Conservation (phyloP, 2,797 vertebrate genomes). For the Poecilia wingei region DNA sequence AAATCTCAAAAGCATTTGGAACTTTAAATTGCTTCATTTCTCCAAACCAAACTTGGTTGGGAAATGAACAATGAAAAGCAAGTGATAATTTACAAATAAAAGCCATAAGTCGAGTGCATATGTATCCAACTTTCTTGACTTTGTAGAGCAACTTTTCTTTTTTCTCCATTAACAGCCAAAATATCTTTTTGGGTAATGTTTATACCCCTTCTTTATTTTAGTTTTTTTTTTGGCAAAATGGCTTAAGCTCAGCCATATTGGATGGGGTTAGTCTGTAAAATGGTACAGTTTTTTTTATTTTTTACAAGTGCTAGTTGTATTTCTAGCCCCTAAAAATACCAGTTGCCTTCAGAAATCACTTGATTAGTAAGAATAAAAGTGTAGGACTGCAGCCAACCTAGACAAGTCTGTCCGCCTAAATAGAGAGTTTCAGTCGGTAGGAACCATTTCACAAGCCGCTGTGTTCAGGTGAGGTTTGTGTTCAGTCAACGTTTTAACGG, state of each 20-base stretch:
- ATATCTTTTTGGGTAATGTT: not conserved
- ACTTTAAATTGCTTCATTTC: not conserved
- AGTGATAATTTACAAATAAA: not conserved
- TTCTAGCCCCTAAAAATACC: not conserved
- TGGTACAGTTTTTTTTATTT: not conserved
- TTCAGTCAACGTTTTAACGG: not conserved
- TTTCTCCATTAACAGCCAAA: not conserved
- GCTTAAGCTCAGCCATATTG: not conserved
- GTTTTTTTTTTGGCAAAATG: not conserved
- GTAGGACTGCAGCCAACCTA: not conserved
- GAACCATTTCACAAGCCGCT: not conserved
- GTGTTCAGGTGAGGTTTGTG: not conserved
- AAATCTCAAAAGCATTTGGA: not conserved
- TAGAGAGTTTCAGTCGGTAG: not conserved
- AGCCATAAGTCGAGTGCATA: not conserved
- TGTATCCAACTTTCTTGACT: not conserved
- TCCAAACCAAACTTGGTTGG: not conserved
- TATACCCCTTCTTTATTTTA: not conserved
- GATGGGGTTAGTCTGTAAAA: not conserved
- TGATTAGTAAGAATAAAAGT: not conserved
- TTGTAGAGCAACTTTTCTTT: not conserved
- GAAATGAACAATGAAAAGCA: not conserved
- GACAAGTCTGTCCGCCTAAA: not conserved
- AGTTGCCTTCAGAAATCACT: not conserved
- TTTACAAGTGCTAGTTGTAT: not conserved